Evolutionary conservation across 2,797 vertebrate genomes (phyloP), one percentile per base, ranked within the genome.

Genomic region (Otus scops): DNA sequence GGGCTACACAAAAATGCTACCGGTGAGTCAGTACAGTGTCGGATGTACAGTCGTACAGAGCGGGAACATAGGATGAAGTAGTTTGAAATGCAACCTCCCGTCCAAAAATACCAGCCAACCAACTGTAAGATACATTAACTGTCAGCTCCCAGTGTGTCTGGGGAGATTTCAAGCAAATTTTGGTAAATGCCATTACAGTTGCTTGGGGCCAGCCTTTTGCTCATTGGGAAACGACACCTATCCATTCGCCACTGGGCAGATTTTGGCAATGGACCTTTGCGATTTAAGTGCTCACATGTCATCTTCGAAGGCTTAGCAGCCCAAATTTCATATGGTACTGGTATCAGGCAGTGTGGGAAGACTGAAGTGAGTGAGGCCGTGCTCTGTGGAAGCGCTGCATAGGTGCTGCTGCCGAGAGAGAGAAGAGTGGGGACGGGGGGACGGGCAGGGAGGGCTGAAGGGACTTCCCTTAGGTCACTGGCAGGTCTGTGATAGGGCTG

Each of bases 81-180:
- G 41, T 71, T 90, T 74, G 94, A 94, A 94, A 93, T 65, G 77
- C 79, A 95, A 74, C 68, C 61, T 95, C 59, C 90, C 7, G 7
- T 89, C 95, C 93, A 91, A 93, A 96, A 96, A 93, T 93, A 95
- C 65, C 96, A 84, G 38, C 91, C 92, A 95, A 91, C 88, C 86
- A 84, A 74, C 80, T 86, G 69, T 53, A 84, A 95, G 92, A 82
- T 82, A 56, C 75, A 92, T 91, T 91, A 95, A 73, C 92, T 97
- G 71, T 93, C 94, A 89, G 70, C 74, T 96, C 59, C 67, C 64
- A n/a, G 34, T n/a, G 71, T 34, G 14, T 88, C 90, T 95, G 85
- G 63, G 87, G 77, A 74, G 85, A 78, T 88, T 97, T 87, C 69
- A 92, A 88, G 82, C 77, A 80, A 75, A 92, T 96, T 90, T 64